phyloP scores from a whole-genome alignment of 2,888 invertebrate genomes.

The Meiosimyza decipiens region DNA sequence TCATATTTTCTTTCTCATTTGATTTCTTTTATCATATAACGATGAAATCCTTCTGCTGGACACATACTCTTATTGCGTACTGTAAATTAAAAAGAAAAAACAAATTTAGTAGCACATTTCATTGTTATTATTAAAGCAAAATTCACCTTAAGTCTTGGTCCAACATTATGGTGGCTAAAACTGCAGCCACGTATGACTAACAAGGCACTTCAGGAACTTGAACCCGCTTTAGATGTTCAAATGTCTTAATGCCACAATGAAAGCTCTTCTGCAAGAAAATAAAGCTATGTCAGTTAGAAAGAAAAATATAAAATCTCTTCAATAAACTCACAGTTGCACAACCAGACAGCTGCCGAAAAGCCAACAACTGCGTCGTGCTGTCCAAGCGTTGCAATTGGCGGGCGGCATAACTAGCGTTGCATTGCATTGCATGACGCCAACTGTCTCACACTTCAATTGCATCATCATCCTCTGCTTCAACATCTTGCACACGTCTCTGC shows the following conservation, averaged over 20 bases:
- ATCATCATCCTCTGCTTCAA: conserved; percentile 42
- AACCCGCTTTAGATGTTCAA: not conserved
- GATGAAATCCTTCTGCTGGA: not conserved
- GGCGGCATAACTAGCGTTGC: conserved; percentile 44
- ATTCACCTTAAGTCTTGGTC: not conserved
- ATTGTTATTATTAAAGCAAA: not conserved
- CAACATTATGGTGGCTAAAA: not conserved
- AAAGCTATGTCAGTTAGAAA: too few relatives aligned
- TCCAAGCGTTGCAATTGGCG: not conserved
- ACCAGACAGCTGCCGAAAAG: not conserved
- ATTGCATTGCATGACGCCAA: not conserved
- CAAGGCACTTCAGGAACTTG: conserved; percentile 39
- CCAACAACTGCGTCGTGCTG: too few relatives aligned
- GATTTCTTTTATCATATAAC: too few relatives aligned
- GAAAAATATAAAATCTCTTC: too few relatives aligned
- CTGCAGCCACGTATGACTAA: conserved; percentile 12
- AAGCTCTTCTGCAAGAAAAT: too few relatives aligned
- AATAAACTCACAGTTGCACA: conserved; percentile 7
- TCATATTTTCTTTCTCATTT: not conserved
- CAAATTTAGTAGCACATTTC: not conserved
- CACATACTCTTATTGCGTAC: conserved; percentile 1
- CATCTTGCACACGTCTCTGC: not conserved
- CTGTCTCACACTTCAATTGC: conserved; percentile 47
- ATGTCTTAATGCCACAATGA: too few relatives aligned
- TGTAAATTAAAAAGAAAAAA: not conserved